phyloP scores from a whole-genome alignment of 2,113 vertebrate genomes.

The Etheostoma spectabile region DNA sequence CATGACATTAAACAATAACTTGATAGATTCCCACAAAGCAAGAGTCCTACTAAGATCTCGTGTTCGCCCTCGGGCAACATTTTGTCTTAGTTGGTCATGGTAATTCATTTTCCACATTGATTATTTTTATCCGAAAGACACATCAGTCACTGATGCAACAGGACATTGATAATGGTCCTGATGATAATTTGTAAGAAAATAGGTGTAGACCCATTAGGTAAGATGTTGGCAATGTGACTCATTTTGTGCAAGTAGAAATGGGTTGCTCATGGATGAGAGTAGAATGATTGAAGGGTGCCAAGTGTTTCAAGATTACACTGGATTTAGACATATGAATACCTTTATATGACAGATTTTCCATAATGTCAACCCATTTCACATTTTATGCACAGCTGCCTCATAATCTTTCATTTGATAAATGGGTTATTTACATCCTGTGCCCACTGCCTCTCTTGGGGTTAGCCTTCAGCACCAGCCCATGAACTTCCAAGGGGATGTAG shows the following conservation, averaged over 20 bases:
- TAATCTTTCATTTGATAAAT: conserved; percentile 31
- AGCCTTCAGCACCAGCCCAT: neutral
- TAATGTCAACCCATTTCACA: conserved; percentile 4
- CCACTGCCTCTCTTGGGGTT: conserved; percentile 5
- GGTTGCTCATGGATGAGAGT: neutral
- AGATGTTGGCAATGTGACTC: neutral
- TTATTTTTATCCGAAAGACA: neutral
- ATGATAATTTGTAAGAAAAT: conserved; percentile 27
- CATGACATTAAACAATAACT: conserved; percentile 43
- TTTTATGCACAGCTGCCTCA: neutral
- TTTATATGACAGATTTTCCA: conserved; percentile 22
- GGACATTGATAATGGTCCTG: neutral
- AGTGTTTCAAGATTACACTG: conserved; percentile 8
- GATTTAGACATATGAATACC: conserved; percentile 21
- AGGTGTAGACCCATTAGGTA: neutral
- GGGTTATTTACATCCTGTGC: conserved; percentile 19
- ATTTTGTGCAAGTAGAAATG: conserved; percentile 8
- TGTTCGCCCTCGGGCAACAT: neutral
- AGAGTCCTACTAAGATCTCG: neutral
- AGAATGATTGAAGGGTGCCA: neutral
- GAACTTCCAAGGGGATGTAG: conserved; percentile 11
- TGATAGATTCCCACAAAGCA: conserved; percentile 7
- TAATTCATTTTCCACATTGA: neutral
- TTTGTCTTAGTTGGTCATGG: neutral
- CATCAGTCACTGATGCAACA: neutral